Evolutionary conservation across 2,888 invertebrate genomes (phyloP), one percentile per base, ranked within the genome.

Genomic region (Ganaspis brasiliensis): DNA sequence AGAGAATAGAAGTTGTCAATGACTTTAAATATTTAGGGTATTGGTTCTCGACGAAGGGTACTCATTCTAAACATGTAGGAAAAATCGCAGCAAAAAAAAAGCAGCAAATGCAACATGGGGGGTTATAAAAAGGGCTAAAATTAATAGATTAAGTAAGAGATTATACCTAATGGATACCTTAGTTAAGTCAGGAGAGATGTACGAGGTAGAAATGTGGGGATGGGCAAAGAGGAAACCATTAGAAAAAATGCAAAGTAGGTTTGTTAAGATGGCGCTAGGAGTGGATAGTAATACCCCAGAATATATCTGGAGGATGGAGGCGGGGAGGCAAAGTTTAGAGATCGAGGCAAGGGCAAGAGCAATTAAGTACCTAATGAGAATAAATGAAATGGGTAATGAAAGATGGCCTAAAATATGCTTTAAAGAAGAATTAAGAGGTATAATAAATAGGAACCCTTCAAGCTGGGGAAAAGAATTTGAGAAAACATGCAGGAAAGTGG

Each of bases 261-360:
- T 59, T 16, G 61, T 72, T 10, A 80, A 81, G 56, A 79, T 78
- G 73, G 52, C 74, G 16, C 31, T 77, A 49, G 78, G 77, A 31
- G 9, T 80, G 6, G 76, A 45, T 4, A 63, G 24, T 12, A 79
- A 73, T 56, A 79, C 75, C 8, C 57, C 57, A n/a, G 16, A 1
- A 12, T 75, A 75, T 14, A 67, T 74, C 1, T 55, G 74, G 67
- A 67, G 21, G 12, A 55, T 75, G 45, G 24, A 70, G 12, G 9
- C 57, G 24, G 52, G 70, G 12, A 45, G 3, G 14, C 45, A 45
- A 9, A 14, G 45, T 14, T 14, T 45, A 9, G 45, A 45, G 14
- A 9, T 45, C 10, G 45, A 9, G 10, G 45, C 45, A 45, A 45
- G 45, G 45, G 45, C 45, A 14, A 3, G 45, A 9, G 45, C 45